Evolutionary conservation across 1,140 invertebrate species (phyloP), one percentile per base, ranked within the genome.

Genomic region (Drosophila repletoides): DNA sequence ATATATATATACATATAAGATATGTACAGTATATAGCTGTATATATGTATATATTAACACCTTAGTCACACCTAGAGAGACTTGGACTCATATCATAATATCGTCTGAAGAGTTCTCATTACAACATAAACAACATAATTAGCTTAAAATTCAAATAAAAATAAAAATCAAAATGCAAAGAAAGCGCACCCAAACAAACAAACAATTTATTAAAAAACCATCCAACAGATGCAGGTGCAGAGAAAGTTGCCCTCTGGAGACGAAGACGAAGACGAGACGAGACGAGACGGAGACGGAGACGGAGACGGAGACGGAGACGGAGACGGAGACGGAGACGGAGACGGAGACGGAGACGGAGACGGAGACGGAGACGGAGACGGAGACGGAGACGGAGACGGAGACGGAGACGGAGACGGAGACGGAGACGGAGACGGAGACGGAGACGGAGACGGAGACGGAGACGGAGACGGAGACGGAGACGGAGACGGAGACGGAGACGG

Each of bases 141-240:
- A 79, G 61, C 46, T 58, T 65, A 55, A 51, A 61, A 70, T 77
- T 72, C 69, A 58, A 64, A 68, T 68, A 29, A 46, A 61, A 59
- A 64, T 38, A 15, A 6, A 38, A 48, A 34, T 26, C 41, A 48
- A 53, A 41, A 64, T 55, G 58, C 49, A 63, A 71, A 74, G 77
- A 83, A 83, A 83, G 79, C 74, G 65, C 56, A 72, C 46, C 72
- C 51, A 68, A 80, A 76, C 53, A n/a, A 51, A 59, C 60, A 55
- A 58, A 56, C 79, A 84, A 79, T 84, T 84, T 86, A 84, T 84
- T 79, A 84, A 84, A 84, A 84, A 63, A 41, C 59, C 74, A 84
- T 84, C 56, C 33, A 12, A 19, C 28, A 41, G 63, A 64, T 69
- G 69, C 61, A 58, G 29, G 51, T n/a, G 7, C 15, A 40, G 67